Evolutionary conservation across 2,113 vertebrate species (phyloP).

Genomic region (Cromileptes altivelis): DNA sequence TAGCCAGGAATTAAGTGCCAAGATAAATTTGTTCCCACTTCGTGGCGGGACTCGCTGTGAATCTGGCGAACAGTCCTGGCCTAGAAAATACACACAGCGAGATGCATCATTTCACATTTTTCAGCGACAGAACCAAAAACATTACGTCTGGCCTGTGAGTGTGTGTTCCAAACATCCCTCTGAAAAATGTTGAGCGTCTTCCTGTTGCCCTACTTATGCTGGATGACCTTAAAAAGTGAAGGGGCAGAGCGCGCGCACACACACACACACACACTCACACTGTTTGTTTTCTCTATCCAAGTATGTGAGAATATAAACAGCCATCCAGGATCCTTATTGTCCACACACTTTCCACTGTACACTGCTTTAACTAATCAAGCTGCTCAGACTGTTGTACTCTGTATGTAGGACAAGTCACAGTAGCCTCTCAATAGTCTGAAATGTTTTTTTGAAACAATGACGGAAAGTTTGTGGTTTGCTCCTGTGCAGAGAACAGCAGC

Average conservation of each 20-base stretch:
- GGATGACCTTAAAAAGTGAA: slow-evolving; percentile 18
- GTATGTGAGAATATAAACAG: slow-evolving; percentile 27
- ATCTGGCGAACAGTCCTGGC: slow-evolving; percentile 56
- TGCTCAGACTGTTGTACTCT: not conserved
- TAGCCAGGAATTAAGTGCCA: slow-evolving; percentile 53
- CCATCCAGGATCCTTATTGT: slow-evolving; percentile 3
- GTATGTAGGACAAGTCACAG: not conserved
- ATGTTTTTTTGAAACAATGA: too few species aligned
- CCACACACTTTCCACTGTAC: not conserved
- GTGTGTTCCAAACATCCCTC: slow-evolving; percentile 36
- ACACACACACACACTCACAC: too few species aligned
- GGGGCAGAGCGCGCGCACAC: not conserved
- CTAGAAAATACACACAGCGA: slow-evolving; percentile 55
- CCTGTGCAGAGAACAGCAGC: too few species aligned
- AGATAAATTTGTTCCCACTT: slow-evolving; percentile 68
- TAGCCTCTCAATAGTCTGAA: not conserved
- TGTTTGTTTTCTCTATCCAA: slow-evolving; percentile 7
- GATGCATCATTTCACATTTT: slow-evolving; percentile 58
- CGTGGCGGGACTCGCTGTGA: slow-evolving; percentile 38
- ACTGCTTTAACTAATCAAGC: not conserved
- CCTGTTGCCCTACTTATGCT: slow-evolving; percentile 62
- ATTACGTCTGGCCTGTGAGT: slow-evolving; percentile 37
- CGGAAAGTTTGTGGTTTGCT: too few species aligned
- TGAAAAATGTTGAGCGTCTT: slow-evolving; percentile 48
- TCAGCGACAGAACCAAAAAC: slow-evolving; percentile 50